A percentile compares a stretch with the other conserved stretches of the same genome.
Conservation (phyloP, 1,140 invertebrate species). For the Hyphantria cunea region DNA sequence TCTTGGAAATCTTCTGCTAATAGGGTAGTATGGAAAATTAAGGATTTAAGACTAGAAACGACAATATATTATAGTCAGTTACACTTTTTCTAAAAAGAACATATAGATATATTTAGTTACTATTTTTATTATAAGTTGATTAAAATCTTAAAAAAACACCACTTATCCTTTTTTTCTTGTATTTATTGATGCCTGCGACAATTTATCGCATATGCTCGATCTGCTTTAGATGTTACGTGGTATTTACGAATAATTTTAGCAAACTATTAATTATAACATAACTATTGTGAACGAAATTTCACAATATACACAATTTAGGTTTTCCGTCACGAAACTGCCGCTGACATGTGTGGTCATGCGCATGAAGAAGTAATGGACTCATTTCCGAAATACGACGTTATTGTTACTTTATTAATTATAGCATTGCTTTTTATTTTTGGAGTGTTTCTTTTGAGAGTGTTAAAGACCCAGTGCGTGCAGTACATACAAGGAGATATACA, state of each 20-base stretch:
- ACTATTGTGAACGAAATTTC: slow-evolving; percentile 11
- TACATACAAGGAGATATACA: slow-evolving; percentile 44
- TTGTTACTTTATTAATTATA: slow-evolving; percentile 42
- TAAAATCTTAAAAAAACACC: too few relatives aligned
- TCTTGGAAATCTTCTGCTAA: too few relatives aligned
- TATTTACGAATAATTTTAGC: slow-evolving; percentile 6
- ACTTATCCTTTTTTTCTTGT: too few relatives aligned
- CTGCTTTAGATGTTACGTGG: background rate
- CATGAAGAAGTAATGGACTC: slow-evolving; percentile 56
- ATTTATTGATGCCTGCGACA: too few relatives aligned
- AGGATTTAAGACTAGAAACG: too few relatives aligned
- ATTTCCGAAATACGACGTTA: slow-evolving; percentile 42
- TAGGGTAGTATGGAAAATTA: too few relatives aligned
- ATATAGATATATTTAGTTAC: too few relatives aligned
- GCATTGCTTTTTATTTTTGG: slow-evolving; percentile 37
- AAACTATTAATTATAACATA: slow-evolving; percentile 7
- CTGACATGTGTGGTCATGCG: slow-evolving; percentile 43
- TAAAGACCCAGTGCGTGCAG: slow-evolving; percentile 40
- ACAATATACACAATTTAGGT: slow-evolving; percentile 9
- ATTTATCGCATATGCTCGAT: background rate
- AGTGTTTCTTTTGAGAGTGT: slow-evolving; percentile 40
- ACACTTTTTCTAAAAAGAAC: too few relatives aligned
- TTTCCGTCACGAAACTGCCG: background rate
- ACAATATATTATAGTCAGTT: too few relatives aligned
- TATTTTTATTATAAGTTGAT: too few relatives aligned